phyloP scores from a whole-genome alignment of 2,888 invertebrate species.

The Erannis defoliaria region DNA sequence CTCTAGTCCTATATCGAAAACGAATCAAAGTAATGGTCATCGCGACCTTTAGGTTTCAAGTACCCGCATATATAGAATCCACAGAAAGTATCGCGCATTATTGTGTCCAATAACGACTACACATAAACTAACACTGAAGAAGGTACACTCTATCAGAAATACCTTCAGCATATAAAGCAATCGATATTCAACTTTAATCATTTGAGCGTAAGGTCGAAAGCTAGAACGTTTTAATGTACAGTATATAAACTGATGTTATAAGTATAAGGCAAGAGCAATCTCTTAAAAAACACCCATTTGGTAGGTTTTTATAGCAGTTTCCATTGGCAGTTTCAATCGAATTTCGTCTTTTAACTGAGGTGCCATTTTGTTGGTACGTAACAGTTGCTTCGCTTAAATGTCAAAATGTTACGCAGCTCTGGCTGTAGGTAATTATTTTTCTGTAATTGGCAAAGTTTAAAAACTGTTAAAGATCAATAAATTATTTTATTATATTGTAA shows the following conservation, averaged over 20 bases:
- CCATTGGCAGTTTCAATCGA: constrained; percentile 45
- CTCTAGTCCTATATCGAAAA: constrained; percentile 14
- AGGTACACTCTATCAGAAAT: constrained; percentile 50
- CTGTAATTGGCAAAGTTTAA: constrained; percentile 3
- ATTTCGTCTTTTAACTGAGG: constrained; percentile 37
- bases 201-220: constrained; percentile 44
- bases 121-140: constrained; percentile 64
- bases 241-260: constrained; percentile 49
- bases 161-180: constrained; percentile 46
- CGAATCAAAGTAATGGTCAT: constrained; percentile 27
- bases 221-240: constrained; percentile 36
- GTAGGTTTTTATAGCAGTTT: constrained; percentile 46
- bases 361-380: constrained; percentile 28
- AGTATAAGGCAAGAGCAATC: constrained; percentile 60
- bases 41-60: constrained; percentile 23
- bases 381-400: constrained; percentile 6
- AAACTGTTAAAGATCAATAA: constrained; percentile 2
- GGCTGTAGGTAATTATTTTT: not conserved
- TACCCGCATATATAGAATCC: constrained; percentile 20
- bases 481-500: not conserved
- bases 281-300: constrained; percentile 54
- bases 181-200: constrained; percentile 48
- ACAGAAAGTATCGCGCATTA: constrained; percentile 53
- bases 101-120: constrained; percentile 60
- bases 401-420: not conserved